A percentile compares a stretch with the other conserved stretches of the same genome.
These are phyloP conservation scores for Tribolium madens DNA, from an alignment of 1,140 invertebrate genomes.

Conservation along the genomic window DNA sequence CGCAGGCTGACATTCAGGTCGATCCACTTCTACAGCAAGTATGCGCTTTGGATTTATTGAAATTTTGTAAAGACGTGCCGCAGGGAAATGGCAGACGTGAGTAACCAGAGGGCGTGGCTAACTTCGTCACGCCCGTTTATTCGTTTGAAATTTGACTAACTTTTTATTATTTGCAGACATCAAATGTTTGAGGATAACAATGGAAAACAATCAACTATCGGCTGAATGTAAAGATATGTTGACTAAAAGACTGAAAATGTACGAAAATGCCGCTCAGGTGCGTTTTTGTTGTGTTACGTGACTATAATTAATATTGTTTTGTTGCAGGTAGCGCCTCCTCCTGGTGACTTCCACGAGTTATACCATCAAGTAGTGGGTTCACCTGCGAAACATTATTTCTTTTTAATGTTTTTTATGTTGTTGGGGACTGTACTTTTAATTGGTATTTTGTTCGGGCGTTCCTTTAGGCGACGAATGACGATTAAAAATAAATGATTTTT, in stretches of 20 bases:
- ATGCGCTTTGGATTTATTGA: conserved; percentile 84
- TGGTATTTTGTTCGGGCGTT: conserved; percentile 85
- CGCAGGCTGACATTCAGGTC: conserved; percentile 84
- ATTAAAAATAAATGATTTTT: conserved; percentile 62
- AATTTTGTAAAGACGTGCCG: conserved; percentile 84
- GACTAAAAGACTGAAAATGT: conserved; percentile 87
- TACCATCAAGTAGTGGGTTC: conserved; percentile 77
- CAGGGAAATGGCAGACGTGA: conserved; percentile 89
- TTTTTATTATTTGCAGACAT: conserved; percentile 88
- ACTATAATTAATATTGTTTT: conserved; percentile 7
- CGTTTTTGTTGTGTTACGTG: conserved; percentile 54
- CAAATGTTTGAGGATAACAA: conserved; percentile 81
- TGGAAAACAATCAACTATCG: conserved; percentile 78
- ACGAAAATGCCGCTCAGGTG: conserved; percentile 86
- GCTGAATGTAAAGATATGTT: conserved; percentile 83
- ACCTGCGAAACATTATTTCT: conserved; percentile 82
- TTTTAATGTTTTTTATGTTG: conserved; percentile 76
- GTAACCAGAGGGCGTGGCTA: conserved; percentile 56
- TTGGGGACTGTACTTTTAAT: conserved; percentile 84
- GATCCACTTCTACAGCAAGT: conserved; percentile 84
- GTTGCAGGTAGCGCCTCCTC: conserved; percentile 62
- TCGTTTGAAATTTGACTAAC: too few species aligned
- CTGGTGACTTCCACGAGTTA: conserved; percentile 79
- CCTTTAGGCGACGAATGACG: conserved; percentile 73
- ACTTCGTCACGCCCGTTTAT: conserved; percentile 51